Evolutionary conservation across 2,888 invertebrate genomes (phyloP), one percentile per base, ranked within the genome.

Genomic region (Leptinotarsa tumamoca): DNA sequence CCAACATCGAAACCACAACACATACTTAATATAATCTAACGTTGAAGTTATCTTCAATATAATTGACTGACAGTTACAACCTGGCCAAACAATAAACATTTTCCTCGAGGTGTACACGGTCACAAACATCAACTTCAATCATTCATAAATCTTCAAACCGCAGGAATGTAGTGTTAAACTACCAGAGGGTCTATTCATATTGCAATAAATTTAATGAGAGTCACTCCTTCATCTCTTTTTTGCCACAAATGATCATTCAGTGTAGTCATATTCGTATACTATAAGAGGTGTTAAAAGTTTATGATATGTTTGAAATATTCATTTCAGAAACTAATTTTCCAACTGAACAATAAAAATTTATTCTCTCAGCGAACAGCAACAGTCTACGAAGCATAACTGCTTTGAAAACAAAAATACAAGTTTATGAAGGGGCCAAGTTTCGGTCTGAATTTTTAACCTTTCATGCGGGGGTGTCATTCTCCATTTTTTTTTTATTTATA

Each of bases 71-170:
- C 63, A 43, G 43, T 27, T 63, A 63, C 27, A 63, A 27, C 18
- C n/a, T 15, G 2, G 33, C 63, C 4, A 23, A 63, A 18, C 63
- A 63, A 43, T 63, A n/a, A 63, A 27, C 23, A 61, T 33, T 58
- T 58, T 10, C 21, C 58, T 58, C 58, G 14, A 58, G 58, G 58
- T 23, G 13, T 23, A 43, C 18, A 43, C n/a, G 33, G 5, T n/a
- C 43, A 33, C 14, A 63, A 63, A 43, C 63, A 63, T 63, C 43
- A 63, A 63, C 63, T 63, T 63, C 43, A 63, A 63, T 63, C 43
- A 63, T 43, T 63, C 63, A 63, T 63, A 43, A 63, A 63, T 63
- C 63, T 17, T 63, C 43, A 33, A 63, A 63, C 63, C 43, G 13
- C 43, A 63, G 63, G 63, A 63, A 63, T 63, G 63, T 43, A n/a